These are phyloP conservation scores for Drosophila nr. fundita DNA, from an alignment of 2,888 invertebrate species.

Conservation along the genomic window DNA sequence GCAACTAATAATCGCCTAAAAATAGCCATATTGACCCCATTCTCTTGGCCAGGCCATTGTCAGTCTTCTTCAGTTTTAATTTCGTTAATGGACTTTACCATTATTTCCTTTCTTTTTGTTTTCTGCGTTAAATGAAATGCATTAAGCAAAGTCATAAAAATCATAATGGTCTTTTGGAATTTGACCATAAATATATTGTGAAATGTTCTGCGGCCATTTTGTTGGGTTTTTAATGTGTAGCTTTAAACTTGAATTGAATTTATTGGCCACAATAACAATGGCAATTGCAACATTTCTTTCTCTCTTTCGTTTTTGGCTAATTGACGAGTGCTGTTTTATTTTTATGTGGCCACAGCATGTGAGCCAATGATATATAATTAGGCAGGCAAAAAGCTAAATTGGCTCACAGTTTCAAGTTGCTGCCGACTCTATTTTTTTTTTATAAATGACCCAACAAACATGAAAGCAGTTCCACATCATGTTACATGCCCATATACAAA, in stretches of 20 bases:
- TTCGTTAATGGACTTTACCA: constrained; percentile 67
- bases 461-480: constrained; percentile 46
- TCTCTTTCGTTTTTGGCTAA: constrained; percentile 44
- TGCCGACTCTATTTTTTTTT: constrained; percentile 4
- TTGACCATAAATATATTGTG: constrained; percentile 25
- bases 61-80: constrained; percentile 62
- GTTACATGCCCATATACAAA: constrained; percentile 48
- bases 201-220: constrained; percentile 35
- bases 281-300: constrained; percentile 54
- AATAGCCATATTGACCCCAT: constrained; percentile 35
- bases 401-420: constrained; percentile 39
- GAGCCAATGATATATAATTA: constrained; percentile 69
- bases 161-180: constrained; percentile 43
- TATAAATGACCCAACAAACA: constrained; percentile 43
- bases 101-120: constrained; percentile 2
- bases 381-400: constrained; percentile 54
- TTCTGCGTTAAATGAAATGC: constrained; percentile 57
- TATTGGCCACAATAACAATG: constrained; percentile 15
- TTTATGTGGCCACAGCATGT: constrained; percentile 38
- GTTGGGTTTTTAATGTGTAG: constrained; percentile 57
- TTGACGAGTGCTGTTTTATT: constrained; percentile 51
- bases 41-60: constrained; percentile 41
- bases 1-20: constrained; percentile 22
- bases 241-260: constrained; percentile 44
- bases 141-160: constrained; percentile 64